Percentiles rank a stretch among this genome's conserved stretches.
Evolutionary conservation across 2,113 vertebrate genomes (phyloP).

Genomic region (Emydura subglobosa): DNA sequence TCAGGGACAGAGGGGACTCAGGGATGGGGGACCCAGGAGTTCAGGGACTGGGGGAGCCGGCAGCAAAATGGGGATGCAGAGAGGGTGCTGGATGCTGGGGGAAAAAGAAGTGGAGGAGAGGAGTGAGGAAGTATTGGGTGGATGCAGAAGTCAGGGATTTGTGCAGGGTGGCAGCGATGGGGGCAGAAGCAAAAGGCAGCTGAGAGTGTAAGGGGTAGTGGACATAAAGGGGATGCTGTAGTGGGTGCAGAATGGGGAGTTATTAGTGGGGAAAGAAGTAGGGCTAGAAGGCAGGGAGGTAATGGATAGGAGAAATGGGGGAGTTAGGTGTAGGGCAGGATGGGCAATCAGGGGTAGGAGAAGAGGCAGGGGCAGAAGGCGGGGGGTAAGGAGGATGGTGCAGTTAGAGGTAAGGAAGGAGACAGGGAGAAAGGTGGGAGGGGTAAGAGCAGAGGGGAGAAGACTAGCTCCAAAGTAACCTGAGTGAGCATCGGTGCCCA

Average conservation of each 20-base stretch:
- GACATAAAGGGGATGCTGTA: background rate
- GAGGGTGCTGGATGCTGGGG: background rate
- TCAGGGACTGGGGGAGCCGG: background rate
- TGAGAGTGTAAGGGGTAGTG: background rate
- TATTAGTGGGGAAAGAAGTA: background rate
- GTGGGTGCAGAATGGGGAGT: background rate
- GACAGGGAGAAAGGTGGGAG: background rate
- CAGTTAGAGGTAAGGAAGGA: background rate
- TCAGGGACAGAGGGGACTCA: no score
- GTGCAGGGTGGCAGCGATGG: no score
- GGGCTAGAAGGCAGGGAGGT: no score
- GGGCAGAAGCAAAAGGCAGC: background rate
- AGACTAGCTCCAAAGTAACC: no score
- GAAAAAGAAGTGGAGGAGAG: background rate
- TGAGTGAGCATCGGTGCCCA: no score
- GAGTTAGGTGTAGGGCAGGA: no score
- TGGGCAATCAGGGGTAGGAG: no score
- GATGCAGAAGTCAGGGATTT: no score
- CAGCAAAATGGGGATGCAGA: background rate
- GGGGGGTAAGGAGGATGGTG: no score
- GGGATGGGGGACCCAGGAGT: background rate
- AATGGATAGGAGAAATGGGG: no score
- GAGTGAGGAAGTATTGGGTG: background rate
- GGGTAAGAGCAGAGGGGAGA: background rate
- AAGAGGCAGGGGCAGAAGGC: no score